Conservation (phyloP, 2,888 invertebrate species). For the Caenorhabditis sulstoni region DNA sequence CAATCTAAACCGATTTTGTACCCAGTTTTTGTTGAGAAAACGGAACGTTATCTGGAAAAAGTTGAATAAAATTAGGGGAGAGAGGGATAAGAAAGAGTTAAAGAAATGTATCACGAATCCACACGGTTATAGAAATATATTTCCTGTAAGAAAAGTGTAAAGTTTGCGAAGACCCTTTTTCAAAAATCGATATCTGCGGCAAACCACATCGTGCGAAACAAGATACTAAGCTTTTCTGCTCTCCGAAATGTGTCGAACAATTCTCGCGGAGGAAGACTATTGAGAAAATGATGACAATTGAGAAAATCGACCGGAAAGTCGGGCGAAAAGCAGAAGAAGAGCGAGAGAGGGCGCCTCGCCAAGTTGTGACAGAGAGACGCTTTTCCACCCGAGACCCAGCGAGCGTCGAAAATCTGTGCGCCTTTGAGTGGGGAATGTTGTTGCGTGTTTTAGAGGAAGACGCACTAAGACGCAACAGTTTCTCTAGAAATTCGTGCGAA, state of each 20-base stretch:
- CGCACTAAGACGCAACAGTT: background rate
- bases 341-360: slow-evolving; percentile 25
- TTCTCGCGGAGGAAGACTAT: background rate
- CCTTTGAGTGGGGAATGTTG: slow-evolving; percentile 24
- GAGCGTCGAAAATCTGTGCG: slow-evolving; percentile 16
- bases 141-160: background rate
- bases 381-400: slow-evolving; percentile 28
- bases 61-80: background rate
- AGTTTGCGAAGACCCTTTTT: background rate
- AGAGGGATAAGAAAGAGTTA: background rate
- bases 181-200: too few relatives aligned
- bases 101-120: background rate
- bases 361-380: slow-evolving; percentile 35
- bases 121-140: background rate
- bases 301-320: slow-evolving; percentile 33
- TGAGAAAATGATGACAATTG: slow-evolving; percentile 12
- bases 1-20: slow-evolving; percentile 60
- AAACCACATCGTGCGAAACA: background rate
- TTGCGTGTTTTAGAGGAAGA: slow-evolving; percentile 17
- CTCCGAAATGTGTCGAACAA: background rate
- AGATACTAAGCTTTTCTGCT: background rate
- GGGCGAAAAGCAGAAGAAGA: slow-evolving; percentile 14
- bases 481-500: too few relatives aligned
- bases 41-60: slow-evolving; percentile 41
- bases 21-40: slow-evolving; percentile 54